Conservation (phyloP, 2,797 vertebrate species). For the Sorex maritimensis region DNA sequence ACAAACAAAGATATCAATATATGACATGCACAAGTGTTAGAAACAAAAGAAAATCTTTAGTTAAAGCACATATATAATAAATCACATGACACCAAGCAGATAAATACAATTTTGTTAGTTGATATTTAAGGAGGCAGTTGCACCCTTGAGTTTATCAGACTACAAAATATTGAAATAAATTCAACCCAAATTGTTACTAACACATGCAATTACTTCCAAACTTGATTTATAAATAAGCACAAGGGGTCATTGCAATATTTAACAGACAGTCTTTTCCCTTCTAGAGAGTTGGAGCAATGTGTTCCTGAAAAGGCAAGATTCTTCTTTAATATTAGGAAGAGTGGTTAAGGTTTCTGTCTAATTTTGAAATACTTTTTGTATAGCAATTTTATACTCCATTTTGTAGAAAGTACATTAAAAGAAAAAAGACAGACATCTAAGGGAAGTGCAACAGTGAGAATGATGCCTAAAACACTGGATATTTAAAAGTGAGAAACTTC, state of each 20-base stretch:
- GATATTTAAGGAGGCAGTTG: constrained; percentile 58
- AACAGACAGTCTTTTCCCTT: background rate
- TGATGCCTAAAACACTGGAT: background rate
- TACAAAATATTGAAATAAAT: constrained; percentile 70
- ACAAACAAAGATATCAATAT: constrained; percentile 59
- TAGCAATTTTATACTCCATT: constrained; percentile 56
- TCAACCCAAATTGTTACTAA: constrained; percentile 59
- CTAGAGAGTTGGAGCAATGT: background rate
- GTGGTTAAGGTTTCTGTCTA: background rate
- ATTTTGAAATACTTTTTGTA: constrained; percentile 68
- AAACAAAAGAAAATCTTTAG: constrained; percentile 72
- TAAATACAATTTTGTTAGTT: constrained; percentile 74
- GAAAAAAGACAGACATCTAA: constrained; percentile 2
- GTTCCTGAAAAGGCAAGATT: constrained; percentile 50
- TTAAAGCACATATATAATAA: constrained; percentile 68
- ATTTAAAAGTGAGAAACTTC: constrained; percentile 63
- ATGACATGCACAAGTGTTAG: constrained; percentile 57
- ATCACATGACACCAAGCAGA: constrained; percentile 58
- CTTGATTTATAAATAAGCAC: constrained; percentile 59
- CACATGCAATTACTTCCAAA: constrained; percentile 62
- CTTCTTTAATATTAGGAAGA: constrained; percentile 46
- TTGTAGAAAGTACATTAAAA: constrained; percentile 37
- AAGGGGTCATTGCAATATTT: constrained; percentile 33
- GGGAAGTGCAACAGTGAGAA: constrained; percentile 25
- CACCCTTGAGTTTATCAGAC: constrained; percentile 62